Conservation (phyloP, 2,797 vertebrate species). For the Arnoldichthys spilopterus region DNA sequence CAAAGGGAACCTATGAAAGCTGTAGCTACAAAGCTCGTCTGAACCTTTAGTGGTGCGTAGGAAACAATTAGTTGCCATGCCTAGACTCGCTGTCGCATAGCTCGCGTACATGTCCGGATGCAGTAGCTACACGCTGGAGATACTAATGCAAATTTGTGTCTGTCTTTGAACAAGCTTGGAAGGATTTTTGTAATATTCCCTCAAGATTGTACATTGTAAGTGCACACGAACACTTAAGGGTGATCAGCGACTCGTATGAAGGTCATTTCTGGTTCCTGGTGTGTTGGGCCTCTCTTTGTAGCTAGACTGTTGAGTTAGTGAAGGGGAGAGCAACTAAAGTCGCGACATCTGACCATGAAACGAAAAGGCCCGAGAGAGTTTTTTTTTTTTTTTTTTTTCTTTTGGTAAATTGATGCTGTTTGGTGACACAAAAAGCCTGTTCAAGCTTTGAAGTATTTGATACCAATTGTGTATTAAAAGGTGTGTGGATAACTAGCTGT, state of each 20-base stretch:
- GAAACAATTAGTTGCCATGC: background rate
- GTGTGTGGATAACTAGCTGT: conserved; percentile 54
- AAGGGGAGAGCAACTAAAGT: background rate
- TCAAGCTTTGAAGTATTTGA: conserved; percentile 65
- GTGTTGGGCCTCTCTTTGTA: conserved; percentile 16
- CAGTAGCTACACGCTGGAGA: conserved; percentile 67
- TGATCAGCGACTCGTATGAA: conserved; percentile 27
- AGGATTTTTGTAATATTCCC: background rate
- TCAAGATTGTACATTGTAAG: conserved; percentile 44
- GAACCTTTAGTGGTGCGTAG: conserved; percentile 3
- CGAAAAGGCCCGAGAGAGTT: conserved; percentile 26
- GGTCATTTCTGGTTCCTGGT: conserved; percentile 17
- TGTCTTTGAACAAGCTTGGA: conserved; percentile 13
- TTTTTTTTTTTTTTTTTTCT: conserved; percentile 23
- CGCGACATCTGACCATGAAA: conserved; percentile 23
- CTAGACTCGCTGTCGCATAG: conserved; percentile 4
- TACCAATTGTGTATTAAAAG: conserved; percentile 64
- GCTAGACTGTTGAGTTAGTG: conserved; percentile 42
- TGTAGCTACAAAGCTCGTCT: conserved; percentile 48
- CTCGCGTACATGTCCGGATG: background rate
- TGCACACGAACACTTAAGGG: conserved; percentile 22
- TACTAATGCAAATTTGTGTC: conserved; percentile 65
- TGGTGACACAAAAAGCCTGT: conserved; percentile 36
- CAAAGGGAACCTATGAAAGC: conserved; percentile 76
- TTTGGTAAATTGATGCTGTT: conserved; percentile 63